Base-by-base conservation (phyloP, 2,888 invertebrate species). In the Noctua janthina region DNA sequence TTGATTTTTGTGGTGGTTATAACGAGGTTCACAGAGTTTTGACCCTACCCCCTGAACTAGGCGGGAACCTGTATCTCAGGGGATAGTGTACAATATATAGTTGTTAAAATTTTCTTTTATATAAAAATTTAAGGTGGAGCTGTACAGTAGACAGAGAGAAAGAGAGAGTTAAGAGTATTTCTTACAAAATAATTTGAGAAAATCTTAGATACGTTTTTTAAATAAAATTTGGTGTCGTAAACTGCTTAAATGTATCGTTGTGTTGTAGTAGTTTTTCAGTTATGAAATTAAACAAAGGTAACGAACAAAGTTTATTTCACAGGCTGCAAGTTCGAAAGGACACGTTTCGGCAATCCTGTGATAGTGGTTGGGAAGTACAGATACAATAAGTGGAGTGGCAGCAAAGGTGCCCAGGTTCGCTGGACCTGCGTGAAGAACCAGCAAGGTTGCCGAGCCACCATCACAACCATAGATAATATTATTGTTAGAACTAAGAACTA, bases 291-390 rank as follows among this genome's bases (percentile, higher is more conserved):
- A 39, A 23, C 10, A 1, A 66, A 54, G 23, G 15, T 84, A 49
- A 68, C 54, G 17, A 49, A 56, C 54, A 29, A 39, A 51, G 8
- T 35, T 35, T 54, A 46, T 20, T 59, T 86, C 81, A 29, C 79
- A 89, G 89, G 51, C 29, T 90, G 87, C 62, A 90, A 87, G 70
- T 93, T 93, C 76, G 92, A 92, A 72, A 91, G 68, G 43, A 93
- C 96, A 5, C 93, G 95, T 10, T 94, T 78, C 72, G 96, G 96
- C 1, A 95, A 95, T 77, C 96, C 96, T 4, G 95, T 96, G 54
- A 92, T 96, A 66, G 91, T 93, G 10, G 83, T 93, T 15, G 93
- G 93, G 0, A 81, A 81, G 35, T 92, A 93, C 74, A 87, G 92
- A 11, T 93, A 87, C 80, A 91, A 92, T 78, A 91, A 89, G 75